Conservation (phyloP, 2,113 vertebrate species). For the Lagopus leucura region DNA sequence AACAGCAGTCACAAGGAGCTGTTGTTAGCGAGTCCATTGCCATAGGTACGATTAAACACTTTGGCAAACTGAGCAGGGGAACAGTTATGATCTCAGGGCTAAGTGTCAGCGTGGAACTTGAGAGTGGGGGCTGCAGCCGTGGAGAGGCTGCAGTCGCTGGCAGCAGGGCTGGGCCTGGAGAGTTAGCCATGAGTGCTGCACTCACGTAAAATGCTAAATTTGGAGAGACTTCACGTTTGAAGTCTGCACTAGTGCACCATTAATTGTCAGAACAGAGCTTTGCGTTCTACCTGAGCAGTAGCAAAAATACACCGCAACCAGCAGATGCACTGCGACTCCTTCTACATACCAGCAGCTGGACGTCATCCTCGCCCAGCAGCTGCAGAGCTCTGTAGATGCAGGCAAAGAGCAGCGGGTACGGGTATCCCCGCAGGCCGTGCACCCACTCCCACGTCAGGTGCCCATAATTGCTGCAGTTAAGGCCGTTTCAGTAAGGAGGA, state of each 20-base stretch:
- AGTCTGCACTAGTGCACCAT: neutral
- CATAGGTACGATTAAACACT: neutral
- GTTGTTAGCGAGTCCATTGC: neutral
- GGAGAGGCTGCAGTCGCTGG: neutral
- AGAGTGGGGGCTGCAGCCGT: neutral
- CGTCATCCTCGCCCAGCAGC: constrained; percentile 82
- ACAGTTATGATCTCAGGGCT: neutral
- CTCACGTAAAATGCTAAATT: too few species aligned
- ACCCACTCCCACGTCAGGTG: constrained; percentile 96
- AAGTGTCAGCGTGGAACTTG: neutral
- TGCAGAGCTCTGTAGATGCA: constrained; percentile 87
- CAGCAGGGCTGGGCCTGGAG: neutral
- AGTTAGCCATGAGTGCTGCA: neutral
- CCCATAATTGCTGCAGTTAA: constrained; percentile 85
- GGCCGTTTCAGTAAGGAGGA: neutral
- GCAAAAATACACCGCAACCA: neutral
- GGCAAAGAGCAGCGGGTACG: constrained; percentile 91
- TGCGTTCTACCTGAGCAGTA: neutral
- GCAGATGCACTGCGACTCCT: fast-evolving
- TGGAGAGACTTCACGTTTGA: too few species aligned
- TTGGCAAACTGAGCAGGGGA: neutral
- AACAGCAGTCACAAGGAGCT: neutral
- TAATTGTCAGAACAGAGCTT: neutral
- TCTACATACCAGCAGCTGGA: constrained; percentile 24
- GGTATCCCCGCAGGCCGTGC: constrained; percentile 85